Conservation (phyloP, 2,113 vertebrate species). For the Ctenomys sociabilis region DNA sequence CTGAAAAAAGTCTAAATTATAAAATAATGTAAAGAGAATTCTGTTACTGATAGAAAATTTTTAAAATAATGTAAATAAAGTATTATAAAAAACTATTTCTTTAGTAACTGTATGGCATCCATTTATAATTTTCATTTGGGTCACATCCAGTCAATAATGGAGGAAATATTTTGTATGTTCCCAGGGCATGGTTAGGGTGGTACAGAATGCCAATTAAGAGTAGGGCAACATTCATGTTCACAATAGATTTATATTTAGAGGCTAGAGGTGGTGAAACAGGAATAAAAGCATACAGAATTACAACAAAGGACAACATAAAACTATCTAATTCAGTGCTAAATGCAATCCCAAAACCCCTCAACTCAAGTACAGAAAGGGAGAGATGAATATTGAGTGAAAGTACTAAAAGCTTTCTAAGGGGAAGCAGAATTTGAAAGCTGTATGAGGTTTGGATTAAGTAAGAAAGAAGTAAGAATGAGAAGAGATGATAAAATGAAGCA, state of each 20-base stretch:
- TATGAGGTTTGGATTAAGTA: not conserved
- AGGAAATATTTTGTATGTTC: slow-evolving; percentile 53
- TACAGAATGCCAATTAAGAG: slow-evolving; percentile 59
- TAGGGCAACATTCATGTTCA: slow-evolving; percentile 32
- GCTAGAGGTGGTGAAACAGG: not conserved
- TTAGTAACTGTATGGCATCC: not conserved
- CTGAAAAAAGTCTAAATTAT: slow-evolving; percentile 7
- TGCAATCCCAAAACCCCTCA: not conserved
- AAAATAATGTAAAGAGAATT: slow-evolving; percentile 9
- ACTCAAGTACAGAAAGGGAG: not conserved
- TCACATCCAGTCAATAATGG: slow-evolving; percentile 42
- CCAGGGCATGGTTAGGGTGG: slow-evolving; percentile 33
- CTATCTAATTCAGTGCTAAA: slow-evolving; percentile 29
- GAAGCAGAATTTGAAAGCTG: slow-evolving; percentile 21
- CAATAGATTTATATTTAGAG: slow-evolving; percentile 66
- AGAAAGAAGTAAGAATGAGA: not conserved
- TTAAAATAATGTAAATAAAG: slow-evolving; percentile 51
- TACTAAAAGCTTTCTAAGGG: not conserved
- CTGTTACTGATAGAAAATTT: slow-evolving; percentile 33
- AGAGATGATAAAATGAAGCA: not conserved
- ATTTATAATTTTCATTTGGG: slow-evolving; percentile 67
- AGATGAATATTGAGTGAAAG: not conserved
- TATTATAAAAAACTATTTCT: slow-evolving; percentile 41
- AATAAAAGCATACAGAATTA: not conserved
- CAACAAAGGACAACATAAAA: slow-evolving; percentile 49